Evolutionary conservation across 2,888 invertebrate species (phyloP).

Genomic region (Pinctada fucata): DNA sequence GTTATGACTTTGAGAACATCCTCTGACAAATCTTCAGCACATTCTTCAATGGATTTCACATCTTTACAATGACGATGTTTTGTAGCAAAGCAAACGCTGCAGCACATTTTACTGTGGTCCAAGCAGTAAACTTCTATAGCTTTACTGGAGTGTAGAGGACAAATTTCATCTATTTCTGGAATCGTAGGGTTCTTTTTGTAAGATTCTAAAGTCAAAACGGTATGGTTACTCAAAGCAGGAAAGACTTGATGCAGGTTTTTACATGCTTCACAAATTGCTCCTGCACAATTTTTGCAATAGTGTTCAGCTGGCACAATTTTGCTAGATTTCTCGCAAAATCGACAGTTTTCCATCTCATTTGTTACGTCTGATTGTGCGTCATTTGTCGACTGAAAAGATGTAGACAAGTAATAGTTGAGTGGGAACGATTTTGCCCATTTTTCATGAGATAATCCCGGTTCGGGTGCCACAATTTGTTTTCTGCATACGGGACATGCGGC

Average conservation of each 20-base stretch:
- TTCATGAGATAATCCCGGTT: not conserved
- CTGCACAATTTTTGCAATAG: constrained; percentile 21
- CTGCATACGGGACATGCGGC: not conserved
- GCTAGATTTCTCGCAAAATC: not conserved
- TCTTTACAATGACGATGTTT: constrained; percentile 4
- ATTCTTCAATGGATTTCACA: constrained; percentile 3
- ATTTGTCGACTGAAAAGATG: not conserved
- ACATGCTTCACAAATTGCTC: constrained; percentile 18
- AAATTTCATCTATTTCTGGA: not conserved
- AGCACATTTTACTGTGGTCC: constrained; percentile 16
- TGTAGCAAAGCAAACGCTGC: constrained; percentile 9
- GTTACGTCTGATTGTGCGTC: not conserved
- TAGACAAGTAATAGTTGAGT: not conserved
- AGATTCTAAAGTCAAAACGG: not conserved
- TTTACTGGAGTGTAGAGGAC: constrained; percentile 1
- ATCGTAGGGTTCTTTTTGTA: not conserved
- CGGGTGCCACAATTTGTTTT: not conserved
- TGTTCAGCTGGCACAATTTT: not conserved
- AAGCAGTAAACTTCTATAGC: constrained; percentile 9
- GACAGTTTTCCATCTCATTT: not conserved
- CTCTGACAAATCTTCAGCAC: not conserved
- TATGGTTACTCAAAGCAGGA: not conserved
- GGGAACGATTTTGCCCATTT: constrained; percentile 7
- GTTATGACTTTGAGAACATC: not conserved
- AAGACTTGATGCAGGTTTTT: not conserved